Base-by-base conservation (phyloP, 2,888 invertebrate species). In the Ceriagrion tenellum region DNA sequence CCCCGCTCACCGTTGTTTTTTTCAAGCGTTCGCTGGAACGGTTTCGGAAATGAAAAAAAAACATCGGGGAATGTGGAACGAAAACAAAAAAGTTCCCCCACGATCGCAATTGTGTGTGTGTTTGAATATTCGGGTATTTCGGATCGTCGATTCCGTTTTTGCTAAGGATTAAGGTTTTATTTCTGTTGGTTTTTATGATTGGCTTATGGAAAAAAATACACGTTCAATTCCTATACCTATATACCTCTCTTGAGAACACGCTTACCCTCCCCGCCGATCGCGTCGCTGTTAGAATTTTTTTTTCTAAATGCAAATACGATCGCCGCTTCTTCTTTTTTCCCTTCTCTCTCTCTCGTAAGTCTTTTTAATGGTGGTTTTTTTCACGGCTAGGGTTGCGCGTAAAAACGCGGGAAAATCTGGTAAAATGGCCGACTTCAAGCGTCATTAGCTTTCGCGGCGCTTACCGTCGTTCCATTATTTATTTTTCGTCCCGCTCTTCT, bases 161-260 rank as follows among this genome's bases (percentile, higher is more conserved):
- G 90, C 56, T n/a, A 30, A 59, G 59, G 59, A 59, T n/a, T 35
- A 59, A 91, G 59, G 59, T 30, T 59, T 91, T 59, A 30, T 81
- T 30, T 91, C 23, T 59, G 59, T 56, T 91, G 91, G 40, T 59
- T 59, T 91, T 91, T 91, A 40, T 91, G 56, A 91, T 91, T 91
- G 56, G 59, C 59, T 91, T 91, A 56, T 20, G 59, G 35, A 20
- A 59, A 55, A 91, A 59, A 91, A 59, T 35, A 69, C 18, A 69
- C 26, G 69, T 26, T 69, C 2, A 26, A 26, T 69, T 13, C 81
- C 35, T 26, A 1, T n/a, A 35, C 35, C 81, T 8, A n/a, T 74
- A 8, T 30, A 35, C 81, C 30, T 8, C 35, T n/a, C 18, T n/a
- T n/a, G 35, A 6, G 13, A 13, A 16, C 35, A 18, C 35, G 10